Base-by-base conservation (phyloP, 2,797 vertebrate genomes). In the Pogonophryne albipinna region DNA sequence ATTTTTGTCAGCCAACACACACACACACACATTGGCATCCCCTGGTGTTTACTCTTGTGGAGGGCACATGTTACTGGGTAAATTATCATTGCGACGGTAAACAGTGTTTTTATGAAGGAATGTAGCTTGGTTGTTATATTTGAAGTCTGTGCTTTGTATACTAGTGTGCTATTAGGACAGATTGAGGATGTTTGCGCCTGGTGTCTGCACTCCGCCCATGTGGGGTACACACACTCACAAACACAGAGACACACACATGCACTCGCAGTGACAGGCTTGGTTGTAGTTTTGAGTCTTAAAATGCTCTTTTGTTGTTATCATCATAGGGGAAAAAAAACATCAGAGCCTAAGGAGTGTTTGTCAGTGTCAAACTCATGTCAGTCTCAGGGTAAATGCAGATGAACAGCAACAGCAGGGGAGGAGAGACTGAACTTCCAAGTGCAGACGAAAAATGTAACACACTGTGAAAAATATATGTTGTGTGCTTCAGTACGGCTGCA, bases 11-110 rank as follows among this genome's bases (percentile, higher is more conserved):
- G 88, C 89, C 89, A 88, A 89, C 87, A 88, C 83, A 92, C 80
- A 91, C 83, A 92, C 80, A 91, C 59, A 82, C 68, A 68, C 79
- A 80, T 45, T 80, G 87, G 89, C 90, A 90, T 90, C 89, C 86
- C 86, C 79, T 49, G 84, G 85, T 92, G 94, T 93, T 94, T 93
- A 82, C 85, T 76, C 91, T 94, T 85, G 89, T 90, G 87, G 91
- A 92, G 78, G 94, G 90, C 84, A 93, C 94, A 91, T 93, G 93
- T 93, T 91, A 85, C 93, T 93, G 87, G 87, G 91, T 87, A 85
- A 95, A 95, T 94, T 93, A 92, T 91, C 91, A 90, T 87, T 91
- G 93, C 90, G 83, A 94, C 79, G 91, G 90, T 82, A 94, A 93
- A 94, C 89, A 93, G 91, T 86, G 82, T 93, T 90, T 88, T 89